Evolutionary conservation across 1,140 invertebrate species (phyloP).

Genomic region (Macrobrachium nipponense): DNA sequence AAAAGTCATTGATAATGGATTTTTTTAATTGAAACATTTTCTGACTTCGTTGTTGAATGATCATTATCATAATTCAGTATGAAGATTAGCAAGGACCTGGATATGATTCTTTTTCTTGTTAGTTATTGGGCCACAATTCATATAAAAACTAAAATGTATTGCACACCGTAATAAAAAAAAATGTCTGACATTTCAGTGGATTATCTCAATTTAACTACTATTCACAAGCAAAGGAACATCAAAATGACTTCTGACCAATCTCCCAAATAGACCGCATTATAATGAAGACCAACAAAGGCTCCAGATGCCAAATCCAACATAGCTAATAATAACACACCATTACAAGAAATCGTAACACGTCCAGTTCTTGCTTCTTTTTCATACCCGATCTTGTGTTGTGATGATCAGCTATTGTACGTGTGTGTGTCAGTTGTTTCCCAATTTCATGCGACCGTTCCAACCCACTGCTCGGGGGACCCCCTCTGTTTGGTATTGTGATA

Average conservation of each 20-base stretch:
- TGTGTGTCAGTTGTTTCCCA: conserved; percentile 49
- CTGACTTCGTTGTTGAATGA: conserved; percentile 50
- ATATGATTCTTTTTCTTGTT: conserved; percentile 5
- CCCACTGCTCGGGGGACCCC: conserved; percentile 45
- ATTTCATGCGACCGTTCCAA: conserved; percentile 42
- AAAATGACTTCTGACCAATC: no score
- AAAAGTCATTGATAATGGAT: conserved; percentile 40
- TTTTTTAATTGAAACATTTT: conserved; percentile 40
- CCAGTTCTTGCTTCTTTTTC: no score
- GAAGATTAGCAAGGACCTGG: conserved; percentile 48
- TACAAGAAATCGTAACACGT: no score
- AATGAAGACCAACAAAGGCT: no score
- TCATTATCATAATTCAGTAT: conserved; percentile 46
- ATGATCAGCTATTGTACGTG: conserved; percentile 49
- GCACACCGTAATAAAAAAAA: no score
- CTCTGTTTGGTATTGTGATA: conserved; percentile 44
- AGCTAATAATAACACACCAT: no score
- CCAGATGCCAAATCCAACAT: no score
- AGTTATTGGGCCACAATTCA: not conserved
- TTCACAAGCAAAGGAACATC: no score
- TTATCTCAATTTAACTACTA: no score
- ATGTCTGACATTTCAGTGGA: no score
- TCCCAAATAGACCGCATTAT: no score
- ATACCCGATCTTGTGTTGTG: conserved; percentile 47
- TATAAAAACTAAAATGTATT: no score